Evolutionary conservation across 2,888 invertebrate species (phyloP), one percentile per base, ranked within the genome.

Genomic region (Agapostemon virescens): DNA sequence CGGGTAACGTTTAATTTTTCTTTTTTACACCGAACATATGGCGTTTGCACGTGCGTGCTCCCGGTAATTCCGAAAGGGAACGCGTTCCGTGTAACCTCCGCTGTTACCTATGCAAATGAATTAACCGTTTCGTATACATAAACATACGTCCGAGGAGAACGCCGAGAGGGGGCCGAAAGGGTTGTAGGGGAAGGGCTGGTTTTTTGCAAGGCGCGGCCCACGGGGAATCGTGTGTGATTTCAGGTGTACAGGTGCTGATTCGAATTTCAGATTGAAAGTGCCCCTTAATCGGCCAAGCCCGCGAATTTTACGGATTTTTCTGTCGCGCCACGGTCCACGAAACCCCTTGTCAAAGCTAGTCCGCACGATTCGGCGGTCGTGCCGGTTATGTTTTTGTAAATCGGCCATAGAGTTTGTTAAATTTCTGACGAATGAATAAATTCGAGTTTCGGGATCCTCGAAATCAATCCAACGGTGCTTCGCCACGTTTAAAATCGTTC

Each of bases 51-150:
- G 52, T 36, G 66, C 66, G 36, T 26, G 73, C 40, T 20, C 74
- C 52, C 69, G 77, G 69, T 69, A 76, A 75, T 78, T 69, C 64
- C 66, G 55, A 64, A 55, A 52, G 67, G 70, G 15, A 76, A 67
- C 49, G 66, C 67, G 45, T 61, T 36, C 17, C 55, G 49, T 70
- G 76, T 77, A 77, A 77, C 70, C 67, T 23, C 55, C 49, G 67
- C 70, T 66, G 77, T 79, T 79, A 77, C 79, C 61, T 77, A 79
- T 77, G 79, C 70, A 79, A 79, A 79, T 70, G 70, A 38, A 68
- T 67, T 63, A 52, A 69, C 75, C 76, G 70, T 76, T 61, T 33
- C 69, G 69, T 69, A 78, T 64, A 78, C 66, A 69, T 74, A 74
- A 77, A 77, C 69, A 64, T 64, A 36, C 61, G 49, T n/a, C 3